Conservation (phyloP, 2,888 invertebrate species). For the Lithophane leautieri region DNA sequence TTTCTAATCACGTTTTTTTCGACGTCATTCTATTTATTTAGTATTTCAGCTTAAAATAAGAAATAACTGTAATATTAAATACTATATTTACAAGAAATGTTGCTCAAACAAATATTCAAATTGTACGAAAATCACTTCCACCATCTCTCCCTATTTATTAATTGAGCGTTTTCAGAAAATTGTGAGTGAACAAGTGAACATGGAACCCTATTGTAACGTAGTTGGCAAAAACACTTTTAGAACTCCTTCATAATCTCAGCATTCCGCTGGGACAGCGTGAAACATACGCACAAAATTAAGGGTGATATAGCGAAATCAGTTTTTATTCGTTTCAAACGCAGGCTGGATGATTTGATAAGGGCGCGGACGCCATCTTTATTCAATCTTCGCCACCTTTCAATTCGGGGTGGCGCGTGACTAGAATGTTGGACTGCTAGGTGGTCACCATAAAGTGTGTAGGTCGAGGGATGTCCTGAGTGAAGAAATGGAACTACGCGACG, state of each 20-base stretch:
- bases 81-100: no score
- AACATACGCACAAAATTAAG: constrained; percentile 63
- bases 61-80: no score
- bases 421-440: constrained; percentile 65
- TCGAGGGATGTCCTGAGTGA: constrained; percentile 5
- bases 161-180: neutral
- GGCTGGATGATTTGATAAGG: constrained; percentile 69
- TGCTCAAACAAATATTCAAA: no score
- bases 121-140: neutral
- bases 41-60: neutral
- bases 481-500: neutral
- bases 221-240: neutral
- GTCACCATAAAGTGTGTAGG: constrained; percentile 49
- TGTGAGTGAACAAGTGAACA: neutral
- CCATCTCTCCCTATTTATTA: neutral
- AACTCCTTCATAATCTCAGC: constrained; percentile 20
- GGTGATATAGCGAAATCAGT: constrained; percentile 72
- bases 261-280: constrained; percentile 29
- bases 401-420: constrained; percentile 76
- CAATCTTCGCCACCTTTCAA: constrained; percentile 84
- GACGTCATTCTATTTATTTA: neutral
- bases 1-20: neutral
- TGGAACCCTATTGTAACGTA: neutral
- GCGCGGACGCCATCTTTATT: constrained; percentile 80
- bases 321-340: constrained; percentile 67